Percentiles rank a stretch among this genome's conserved stretches.
Conservation (phyloP, 2,113 vertebrate species). For the Phalacrocorax aristotelis region DNA sequence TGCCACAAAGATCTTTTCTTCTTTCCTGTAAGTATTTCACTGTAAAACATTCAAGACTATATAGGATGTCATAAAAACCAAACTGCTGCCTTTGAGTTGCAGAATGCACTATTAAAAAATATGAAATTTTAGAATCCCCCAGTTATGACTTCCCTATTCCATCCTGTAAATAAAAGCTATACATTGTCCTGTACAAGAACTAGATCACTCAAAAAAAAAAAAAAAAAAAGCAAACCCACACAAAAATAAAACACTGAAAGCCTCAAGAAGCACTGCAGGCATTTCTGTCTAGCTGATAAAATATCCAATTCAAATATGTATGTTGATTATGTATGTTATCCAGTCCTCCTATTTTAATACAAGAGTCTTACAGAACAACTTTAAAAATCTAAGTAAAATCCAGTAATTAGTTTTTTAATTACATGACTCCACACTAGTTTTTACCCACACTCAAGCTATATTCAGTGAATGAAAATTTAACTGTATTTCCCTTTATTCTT, state of each 20-base stretch:
- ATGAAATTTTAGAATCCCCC: not conserved
- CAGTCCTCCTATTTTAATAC: not conserved
- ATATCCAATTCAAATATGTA: not conserved
- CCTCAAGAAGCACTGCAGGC: not conserved
- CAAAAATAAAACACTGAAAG: not conserved
- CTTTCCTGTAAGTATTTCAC: not conserved
- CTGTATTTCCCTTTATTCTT: not conserved
- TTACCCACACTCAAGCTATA: not conserved
- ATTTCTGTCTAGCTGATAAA: not conserved
- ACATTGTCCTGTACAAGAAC: not conserved
- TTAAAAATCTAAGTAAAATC: not conserved
- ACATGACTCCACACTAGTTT: not conserved
- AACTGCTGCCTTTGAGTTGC: not conserved
- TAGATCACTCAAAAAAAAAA: not conserved
- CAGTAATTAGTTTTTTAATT: not conserved
- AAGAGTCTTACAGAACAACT: not conserved
- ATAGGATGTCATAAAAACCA: not conserved
- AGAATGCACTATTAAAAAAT: not conserved
- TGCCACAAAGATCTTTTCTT: not conserved
- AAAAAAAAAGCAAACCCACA: not conserved
- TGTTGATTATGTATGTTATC: not conserved
- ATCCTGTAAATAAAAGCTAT: not conserved
- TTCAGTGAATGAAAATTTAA: not conserved
- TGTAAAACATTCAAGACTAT: not conserved
- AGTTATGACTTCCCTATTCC: not conserved